Conservation (phyloP, 2,888 invertebrate species). For the Amiota minor region DNA sequence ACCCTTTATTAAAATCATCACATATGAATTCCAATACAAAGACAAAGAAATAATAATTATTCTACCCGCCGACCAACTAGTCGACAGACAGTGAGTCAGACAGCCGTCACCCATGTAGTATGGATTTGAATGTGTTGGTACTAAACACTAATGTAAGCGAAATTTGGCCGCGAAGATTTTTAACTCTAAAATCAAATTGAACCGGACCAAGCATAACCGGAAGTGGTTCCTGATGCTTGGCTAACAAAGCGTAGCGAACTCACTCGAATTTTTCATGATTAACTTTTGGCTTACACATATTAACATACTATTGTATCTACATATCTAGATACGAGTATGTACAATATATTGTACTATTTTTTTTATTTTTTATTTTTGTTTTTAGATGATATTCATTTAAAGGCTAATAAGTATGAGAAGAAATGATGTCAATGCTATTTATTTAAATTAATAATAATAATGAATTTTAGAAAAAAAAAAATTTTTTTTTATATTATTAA, state of each 20-base stretch:
- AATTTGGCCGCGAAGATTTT: neutral
- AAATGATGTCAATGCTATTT: slow-evolving; percentile 70
- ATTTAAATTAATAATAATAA: slow-evolving; percentile 35
- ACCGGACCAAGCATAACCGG: slow-evolving; percentile 55
- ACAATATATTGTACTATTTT: neutral
- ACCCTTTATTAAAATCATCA: slow-evolving; percentile 38
- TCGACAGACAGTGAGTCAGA: slow-evolving; percentile 27
- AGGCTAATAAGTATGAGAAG: slow-evolving; percentile 30
- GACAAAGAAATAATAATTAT: slow-evolving; percentile 53
- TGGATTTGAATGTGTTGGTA: neutral
- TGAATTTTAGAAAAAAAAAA: slow-evolving; percentile 23
- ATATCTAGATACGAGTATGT: neutral
- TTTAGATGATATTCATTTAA: neutral
- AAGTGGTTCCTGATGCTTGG: slow-evolving; percentile 73
- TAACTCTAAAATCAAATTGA: neutral
- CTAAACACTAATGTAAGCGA: neutral
- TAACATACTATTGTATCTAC: neutral
- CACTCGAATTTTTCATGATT: slow-evolving; percentile 56
- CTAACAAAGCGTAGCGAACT: slow-evolving; percentile 72
- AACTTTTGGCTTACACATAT: slow-evolving; percentile 43
- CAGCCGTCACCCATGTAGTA: neutral
- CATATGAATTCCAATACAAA: slow-evolving; percentile 28
- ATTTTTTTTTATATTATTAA: too few species aligned
- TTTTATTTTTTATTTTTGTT: slow-evolving; percentile 20
- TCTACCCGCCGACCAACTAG: slow-evolving; percentile 46